phyloP scores from a whole-genome alignment of 2,113 vertebrate genomes.

The Vireo altiloquus region DNA sequence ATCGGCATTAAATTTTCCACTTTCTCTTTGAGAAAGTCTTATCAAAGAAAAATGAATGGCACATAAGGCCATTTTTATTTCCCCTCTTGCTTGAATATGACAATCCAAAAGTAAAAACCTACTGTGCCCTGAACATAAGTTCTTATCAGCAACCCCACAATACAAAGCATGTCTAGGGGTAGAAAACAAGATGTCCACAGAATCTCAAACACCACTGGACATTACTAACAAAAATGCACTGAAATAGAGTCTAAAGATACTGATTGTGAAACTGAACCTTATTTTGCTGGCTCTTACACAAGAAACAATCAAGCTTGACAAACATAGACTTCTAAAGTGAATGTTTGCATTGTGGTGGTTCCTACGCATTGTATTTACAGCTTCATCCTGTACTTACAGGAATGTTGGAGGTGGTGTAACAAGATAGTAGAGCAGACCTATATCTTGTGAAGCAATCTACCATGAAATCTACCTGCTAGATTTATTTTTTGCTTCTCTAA shows the following conservation, averaged over 20 bases:
- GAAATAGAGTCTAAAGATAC: not conserved
- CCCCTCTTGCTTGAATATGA: not conserved
- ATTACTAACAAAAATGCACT: not conserved
- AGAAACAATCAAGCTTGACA: not conserved
- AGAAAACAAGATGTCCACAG: not conserved
- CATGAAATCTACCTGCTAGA: not conserved
- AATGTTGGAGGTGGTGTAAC: not conserved
- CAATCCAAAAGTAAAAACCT: not conserved
- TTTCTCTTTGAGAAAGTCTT: not conserved
- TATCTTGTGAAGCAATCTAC: not conserved
- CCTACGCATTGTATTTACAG: not conserved
- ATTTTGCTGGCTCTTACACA: not conserved
- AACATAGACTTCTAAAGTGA: not conserved
- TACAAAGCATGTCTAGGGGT: not conserved
- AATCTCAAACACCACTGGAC: not conserved
- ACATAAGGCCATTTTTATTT: not conserved
- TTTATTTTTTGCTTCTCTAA: not conserved
- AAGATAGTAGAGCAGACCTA: not conserved
- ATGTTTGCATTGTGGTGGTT: not conserved
- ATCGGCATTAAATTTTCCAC: not conserved
- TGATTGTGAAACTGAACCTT: not conserved
- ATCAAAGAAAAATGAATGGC: not conserved
- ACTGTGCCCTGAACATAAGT: not conserved
- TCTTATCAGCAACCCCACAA: not conserved
- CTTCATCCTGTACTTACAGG: not conserved